Evolutionary conservation across 2,888 invertebrate genomes (phyloP).

Genomic region (Melangyna quadrimaculata): DNA sequence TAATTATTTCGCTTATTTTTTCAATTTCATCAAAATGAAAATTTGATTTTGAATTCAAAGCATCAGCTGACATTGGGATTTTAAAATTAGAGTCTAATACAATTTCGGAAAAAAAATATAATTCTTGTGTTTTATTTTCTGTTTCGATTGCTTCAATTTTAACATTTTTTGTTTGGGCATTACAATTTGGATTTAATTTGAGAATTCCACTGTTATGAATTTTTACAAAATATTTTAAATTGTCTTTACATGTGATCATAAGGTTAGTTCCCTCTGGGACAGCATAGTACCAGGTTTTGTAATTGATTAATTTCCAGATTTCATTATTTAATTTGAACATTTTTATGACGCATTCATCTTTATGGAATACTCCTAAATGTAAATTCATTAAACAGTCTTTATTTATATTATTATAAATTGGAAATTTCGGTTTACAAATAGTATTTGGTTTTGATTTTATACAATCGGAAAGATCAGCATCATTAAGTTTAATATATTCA

Average conservation of each 20-base stretch:
- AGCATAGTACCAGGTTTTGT: slow-evolving; percentile 5
- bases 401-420: slow-evolving; percentile 4
- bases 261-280: background rate
- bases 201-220: background rate
- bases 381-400: slow-evolving; percentile 1
- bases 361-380: background rate
- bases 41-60: background rate
- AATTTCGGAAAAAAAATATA: background rate
- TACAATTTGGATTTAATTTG: background rate
- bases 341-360: background rate
- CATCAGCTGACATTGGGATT: background rate
- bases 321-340: slow-evolving; percentile 4
- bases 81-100: background rate
- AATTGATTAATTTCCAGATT: background rate
- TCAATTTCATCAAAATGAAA: slow-evolving; percentile 1
- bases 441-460: background rate
- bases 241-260: background rate
- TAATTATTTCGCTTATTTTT: slow-evolving; percentile 1
- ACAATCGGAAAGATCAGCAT: background rate
- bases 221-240: slow-evolving; percentile 10
- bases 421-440: background rate
- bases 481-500: slow-evolving; percentile 1
- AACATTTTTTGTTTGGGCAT: slow-evolving; percentile 1
- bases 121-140: background rate
- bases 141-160: slow-evolving; percentile 4